These are phyloP conservation scores for Cyprinus carpio DNA, from an alignment of 2,113 vertebrate genomes.

Conservation along the genomic window DNA sequence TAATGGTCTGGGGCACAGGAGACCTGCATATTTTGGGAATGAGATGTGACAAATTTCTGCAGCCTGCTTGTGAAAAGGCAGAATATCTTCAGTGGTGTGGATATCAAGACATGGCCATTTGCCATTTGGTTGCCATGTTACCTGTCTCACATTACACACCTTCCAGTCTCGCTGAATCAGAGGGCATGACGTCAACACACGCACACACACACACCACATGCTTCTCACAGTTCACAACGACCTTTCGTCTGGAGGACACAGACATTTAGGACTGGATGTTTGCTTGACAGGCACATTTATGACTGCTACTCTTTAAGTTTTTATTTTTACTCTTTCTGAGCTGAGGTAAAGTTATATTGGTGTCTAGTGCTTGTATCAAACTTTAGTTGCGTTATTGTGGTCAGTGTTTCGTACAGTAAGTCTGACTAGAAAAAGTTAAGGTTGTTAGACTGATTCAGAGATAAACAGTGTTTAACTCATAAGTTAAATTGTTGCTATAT, in stretches of 20 bases:
- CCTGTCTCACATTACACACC: constrained; percentile 53
- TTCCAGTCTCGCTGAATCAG: constrained; percentile 48
- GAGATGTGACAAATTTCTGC: constrained; percentile 3
- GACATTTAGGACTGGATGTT: constrained; percentile 22
- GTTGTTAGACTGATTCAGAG: background rate
- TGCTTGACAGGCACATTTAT: constrained; percentile 18
- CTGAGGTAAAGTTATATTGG: background rate
- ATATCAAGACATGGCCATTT: constrained; percentile 45
- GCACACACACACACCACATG: constrained; percentile 13
- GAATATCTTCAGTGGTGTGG: constrained; percentile 18
- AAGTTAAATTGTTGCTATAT: background rate
- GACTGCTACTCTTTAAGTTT: background rate
- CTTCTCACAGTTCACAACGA: constrained; percentile 40
- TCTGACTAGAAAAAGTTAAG: background rate
- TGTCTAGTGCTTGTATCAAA: background rate
- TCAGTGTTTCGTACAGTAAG: background rate
- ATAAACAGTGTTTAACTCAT: background rate
- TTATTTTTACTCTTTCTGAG: constrained; percentile 2
- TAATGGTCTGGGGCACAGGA: background rate
- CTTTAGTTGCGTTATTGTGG: background rate
- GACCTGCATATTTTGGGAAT: background rate
- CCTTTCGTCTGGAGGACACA: constrained; percentile 48
- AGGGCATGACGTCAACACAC: constrained; percentile 50
- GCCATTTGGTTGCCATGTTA: constrained; percentile 51
- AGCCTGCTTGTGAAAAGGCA: background rate